Conservation (phyloP, 2,797 vertebrate species). For the Muscicapa striata region DNA sequence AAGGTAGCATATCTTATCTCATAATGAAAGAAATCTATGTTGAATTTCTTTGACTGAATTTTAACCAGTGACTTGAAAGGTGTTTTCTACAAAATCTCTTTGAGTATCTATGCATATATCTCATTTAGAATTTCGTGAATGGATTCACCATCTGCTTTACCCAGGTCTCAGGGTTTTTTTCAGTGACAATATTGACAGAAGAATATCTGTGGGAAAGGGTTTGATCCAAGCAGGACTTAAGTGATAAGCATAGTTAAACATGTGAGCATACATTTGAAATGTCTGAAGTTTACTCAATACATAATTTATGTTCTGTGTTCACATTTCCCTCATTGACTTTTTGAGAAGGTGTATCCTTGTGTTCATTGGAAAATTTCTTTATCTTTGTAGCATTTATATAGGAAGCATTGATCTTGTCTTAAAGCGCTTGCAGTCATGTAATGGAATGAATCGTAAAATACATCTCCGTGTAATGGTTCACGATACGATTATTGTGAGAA, state of each 20-base stretch:
- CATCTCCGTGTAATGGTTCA: not conserved
- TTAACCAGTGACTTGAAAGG: not conserved
- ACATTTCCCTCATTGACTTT: not conserved
- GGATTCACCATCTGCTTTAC: not conserved
- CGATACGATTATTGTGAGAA: not conserved
- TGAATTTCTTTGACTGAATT: not conserved
- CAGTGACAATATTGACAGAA: not conserved
- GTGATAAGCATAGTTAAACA: not conserved
- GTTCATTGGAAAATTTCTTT: not conserved
- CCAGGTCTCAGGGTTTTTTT: not conserved
- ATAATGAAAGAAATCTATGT: not conserved
- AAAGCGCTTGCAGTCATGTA: not conserved
- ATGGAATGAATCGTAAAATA: not conserved
- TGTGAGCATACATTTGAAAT: not conserved
- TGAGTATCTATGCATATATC: not conserved
- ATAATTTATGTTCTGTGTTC: not conserved
- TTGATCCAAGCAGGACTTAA: not conserved
- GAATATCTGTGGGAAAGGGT: not conserved
- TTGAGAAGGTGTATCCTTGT: not conserved
- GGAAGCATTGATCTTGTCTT: not conserved
- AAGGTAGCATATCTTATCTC: not conserved
- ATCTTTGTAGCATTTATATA: not conserved
- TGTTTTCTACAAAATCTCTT: not conserved
- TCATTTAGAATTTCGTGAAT: not conserved
- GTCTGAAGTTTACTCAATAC: not conserved